phyloP scores from a whole-genome alignment of 2,888 invertebrate genomes.

The Heptascelio sp. region DNA sequence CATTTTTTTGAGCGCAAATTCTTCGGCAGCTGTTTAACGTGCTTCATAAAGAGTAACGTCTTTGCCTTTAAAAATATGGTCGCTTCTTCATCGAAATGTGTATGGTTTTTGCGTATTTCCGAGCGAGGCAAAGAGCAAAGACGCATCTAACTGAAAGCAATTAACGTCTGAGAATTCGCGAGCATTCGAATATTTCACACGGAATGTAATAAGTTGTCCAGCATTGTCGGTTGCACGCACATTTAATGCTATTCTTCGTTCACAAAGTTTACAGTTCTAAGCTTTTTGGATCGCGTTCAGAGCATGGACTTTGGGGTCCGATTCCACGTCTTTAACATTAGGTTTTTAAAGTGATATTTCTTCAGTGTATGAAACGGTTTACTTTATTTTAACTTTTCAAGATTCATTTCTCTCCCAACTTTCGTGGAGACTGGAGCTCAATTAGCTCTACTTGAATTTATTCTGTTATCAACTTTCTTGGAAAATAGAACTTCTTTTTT shows the following conservation, averaged over 20 bases:
- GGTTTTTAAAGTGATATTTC: too few relatives aligned
- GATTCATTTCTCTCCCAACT: too few relatives aligned
- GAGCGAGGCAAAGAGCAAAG: background rate
- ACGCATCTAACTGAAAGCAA: conserved; percentile 30
- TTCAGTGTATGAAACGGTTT: too few relatives aligned
- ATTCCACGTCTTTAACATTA: too few relatives aligned
- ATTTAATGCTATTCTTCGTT: conserved; percentile 45
- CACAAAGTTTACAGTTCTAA: conserved; percentile 3
- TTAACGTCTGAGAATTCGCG: conserved; percentile 41
- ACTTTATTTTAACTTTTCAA: too few relatives aligned
- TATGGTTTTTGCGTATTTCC: conserved; percentile 27
- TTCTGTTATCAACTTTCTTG: too few relatives aligned
- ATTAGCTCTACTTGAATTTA: too few relatives aligned
- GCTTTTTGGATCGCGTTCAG: conserved; percentile 54
- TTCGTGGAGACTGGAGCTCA: too few relatives aligned
- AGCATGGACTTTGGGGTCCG: conserved; percentile 40
- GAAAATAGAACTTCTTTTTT: too few relatives aligned
- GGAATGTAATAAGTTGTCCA: conserved; percentile 57
- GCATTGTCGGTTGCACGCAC: conserved; percentile 46
- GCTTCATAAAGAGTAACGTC: conserved; percentile 43
- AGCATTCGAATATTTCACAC: conserved; percentile 54
- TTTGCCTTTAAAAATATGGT: conserved; percentile 51
- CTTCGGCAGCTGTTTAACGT: conserved; percentile 19
- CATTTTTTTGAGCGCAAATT: conserved; percentile 41
- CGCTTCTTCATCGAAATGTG: conserved; percentile 38